Evolutionary conservation across 2,113 vertebrate genomes (phyloP).

Genomic region (Platanista minor): DNA sequence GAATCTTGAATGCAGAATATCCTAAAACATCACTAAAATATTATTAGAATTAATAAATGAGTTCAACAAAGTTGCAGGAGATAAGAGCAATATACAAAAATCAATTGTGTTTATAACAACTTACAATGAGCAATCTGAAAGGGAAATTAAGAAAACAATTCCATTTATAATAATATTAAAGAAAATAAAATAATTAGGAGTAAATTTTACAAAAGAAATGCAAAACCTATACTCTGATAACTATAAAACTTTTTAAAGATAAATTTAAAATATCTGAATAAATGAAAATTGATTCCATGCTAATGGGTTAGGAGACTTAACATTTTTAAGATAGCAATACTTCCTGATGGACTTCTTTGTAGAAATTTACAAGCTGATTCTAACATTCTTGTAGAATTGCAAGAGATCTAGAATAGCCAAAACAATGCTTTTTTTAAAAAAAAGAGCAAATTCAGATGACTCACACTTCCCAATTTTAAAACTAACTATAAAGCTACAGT

Average conservation of each 20-base stretch:
- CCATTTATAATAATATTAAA: neutral
- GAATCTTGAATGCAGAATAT: neutral
- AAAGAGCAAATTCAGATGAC: neutral
- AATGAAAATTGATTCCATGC: neutral
- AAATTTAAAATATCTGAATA: neutral
- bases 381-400: neutral
- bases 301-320: neutral
- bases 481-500: neutral
- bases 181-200: neutral
- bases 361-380: neutral
- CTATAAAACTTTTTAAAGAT: neutral
- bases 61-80: neutral
- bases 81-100: neutral
- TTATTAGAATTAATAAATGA: neutral
- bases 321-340: neutral
- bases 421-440: neutral
- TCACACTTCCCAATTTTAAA: neutral
- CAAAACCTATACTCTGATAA: neutral
- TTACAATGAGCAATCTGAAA: neutral
- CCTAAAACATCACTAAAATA: neutral
- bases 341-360: neutral
- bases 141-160: neutral
- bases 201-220: neutral
- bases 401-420: neutral
- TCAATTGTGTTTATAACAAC: neutral